Conservation (phyloP, 2,113 vertebrate genomes). For the Sitta europaea region DNA sequence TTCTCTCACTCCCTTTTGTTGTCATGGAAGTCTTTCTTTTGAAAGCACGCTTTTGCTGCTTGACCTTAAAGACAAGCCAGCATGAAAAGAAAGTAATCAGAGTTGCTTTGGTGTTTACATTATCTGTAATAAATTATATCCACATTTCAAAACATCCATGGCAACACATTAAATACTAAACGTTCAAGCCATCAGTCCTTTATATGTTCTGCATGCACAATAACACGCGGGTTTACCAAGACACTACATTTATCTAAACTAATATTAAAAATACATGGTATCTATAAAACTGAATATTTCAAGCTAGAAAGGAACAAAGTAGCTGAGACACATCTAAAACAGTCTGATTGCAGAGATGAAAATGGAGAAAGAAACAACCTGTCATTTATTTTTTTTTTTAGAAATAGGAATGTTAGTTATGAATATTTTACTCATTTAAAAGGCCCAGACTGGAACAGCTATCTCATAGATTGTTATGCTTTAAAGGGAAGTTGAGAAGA, state of each 20-base stretch:
- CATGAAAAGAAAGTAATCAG: neutral
- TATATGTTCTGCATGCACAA: neutral
- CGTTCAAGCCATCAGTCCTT: neutral
- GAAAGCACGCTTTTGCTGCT: neutral
- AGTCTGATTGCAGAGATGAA: neutral
- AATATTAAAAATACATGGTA: neutral
- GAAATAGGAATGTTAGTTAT: neutral
- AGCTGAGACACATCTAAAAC: neutral
- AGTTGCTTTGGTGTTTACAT: neutral
- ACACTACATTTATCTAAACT: neutral
- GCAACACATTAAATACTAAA: neutral
- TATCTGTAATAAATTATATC: neutral
- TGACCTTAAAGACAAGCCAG: neutral
- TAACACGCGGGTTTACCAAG: neutral
- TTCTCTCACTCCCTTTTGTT: neutral
- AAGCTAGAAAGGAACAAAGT: neutral
- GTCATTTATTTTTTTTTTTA: neutral
- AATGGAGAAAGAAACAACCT: neutral
- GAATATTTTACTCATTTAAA: neutral
- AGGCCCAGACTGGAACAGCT: neutral
- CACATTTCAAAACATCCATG: neutral
- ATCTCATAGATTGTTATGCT: neutral
- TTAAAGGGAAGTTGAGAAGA: neutral
- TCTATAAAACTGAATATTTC: neutral
- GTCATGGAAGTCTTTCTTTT: conserved; percentile 37